Base-by-base conservation (phyloP, 2,888 invertebrate species). In the Macrophya alboannulata region DNA sequence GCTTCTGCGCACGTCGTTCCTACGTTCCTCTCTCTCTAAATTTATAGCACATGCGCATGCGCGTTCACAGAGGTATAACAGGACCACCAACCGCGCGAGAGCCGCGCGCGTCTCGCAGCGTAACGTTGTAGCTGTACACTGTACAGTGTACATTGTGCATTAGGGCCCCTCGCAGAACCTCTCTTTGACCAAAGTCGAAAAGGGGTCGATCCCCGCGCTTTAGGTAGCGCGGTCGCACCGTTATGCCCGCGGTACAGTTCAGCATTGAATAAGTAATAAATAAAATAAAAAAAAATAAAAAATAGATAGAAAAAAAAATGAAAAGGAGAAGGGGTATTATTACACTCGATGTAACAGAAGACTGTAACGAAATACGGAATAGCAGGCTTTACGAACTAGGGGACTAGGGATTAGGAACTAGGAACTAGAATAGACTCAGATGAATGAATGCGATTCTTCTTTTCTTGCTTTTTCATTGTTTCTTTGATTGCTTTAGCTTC, bases 41-140 rank as follows among this genome's bases (percentile, higher is more conserved):
- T 45, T n/a, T 17, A 10, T 45, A n/a, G n/a, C 21, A 17, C 8
- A 12, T 37, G 91, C 93, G 92, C 92, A 89, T 91, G 92, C 92
- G 92, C 91, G 87, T 85, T 15, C 51, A 5, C 25, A 77, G 17
- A 51, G 51, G 25, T 37, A 77, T 77, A 77, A 77, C 76, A 77
- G 51, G 76, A 77, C 76, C 76, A 77, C 76, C 37, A 77, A 45
- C 72, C 72, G 72, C 72, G 43, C 40, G 25, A n/a, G 25, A 77
- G 43, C 72, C 72, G 72, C 72, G 43, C 71, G 25, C 21, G 25
- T 21, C 25, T 10, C 62, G 10, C 21, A 25, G 62, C 62, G 51
- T n/a, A 51, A 1, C 51, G 51, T 17, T 51, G n/a, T 17, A 51
- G 51, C 51, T 51, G 51, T 51, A 51, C 51, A 17, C 6, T 51